These are phyloP conservation scores for Acleris cristana DNA, from an alignment of 2,888 invertebrate species.

Conservation along the genomic window DNA sequence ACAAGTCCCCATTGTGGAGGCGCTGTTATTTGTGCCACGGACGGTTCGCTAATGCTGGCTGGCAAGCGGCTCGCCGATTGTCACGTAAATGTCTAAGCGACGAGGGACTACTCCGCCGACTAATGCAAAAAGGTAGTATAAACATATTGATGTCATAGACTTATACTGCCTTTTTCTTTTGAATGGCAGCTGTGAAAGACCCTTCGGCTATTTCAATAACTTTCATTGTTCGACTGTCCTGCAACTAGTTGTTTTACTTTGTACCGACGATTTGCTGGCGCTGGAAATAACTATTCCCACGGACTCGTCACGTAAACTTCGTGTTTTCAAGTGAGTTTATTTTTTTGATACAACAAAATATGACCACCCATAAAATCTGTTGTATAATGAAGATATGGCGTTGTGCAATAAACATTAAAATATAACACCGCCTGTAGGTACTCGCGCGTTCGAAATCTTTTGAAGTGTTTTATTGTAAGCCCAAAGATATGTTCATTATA, in stretches of 20 bases:
- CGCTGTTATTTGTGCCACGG: slow-evolving; percentile 61
- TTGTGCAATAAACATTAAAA: slow-evolving; percentile 32
- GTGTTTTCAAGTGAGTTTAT: slow-evolving; percentile 6
- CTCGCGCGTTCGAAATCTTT: slow-evolving; percentile 37
- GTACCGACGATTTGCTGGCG: slow-evolving; percentile 15
- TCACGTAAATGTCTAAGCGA: slow-evolving; percentile 60
- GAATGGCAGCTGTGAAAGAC: slow-evolving; percentile 45
- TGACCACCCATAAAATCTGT: slow-evolving; percentile 30
- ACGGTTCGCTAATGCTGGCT: slow-evolving; percentile 46
- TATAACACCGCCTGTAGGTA: slow-evolving; percentile 25
- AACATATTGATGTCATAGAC: no score
- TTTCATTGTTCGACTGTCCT: slow-evolving; percentile 32
- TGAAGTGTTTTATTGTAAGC: slow-evolving; percentile 48
- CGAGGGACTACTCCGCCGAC: slow-evolving; percentile 45
- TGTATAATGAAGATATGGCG: slow-evolving; percentile 20
- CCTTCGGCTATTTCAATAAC: slow-evolving; percentile 40
- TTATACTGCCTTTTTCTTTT: no score
- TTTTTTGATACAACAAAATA: slow-evolving; percentile 8
- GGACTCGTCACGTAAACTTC: slow-evolving; percentile 27
- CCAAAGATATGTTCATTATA: slow-evolving; percentile 55
- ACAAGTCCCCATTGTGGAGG: slow-evolving; percentile 62
- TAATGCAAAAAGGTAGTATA: no score
- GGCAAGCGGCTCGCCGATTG: slow-evolving; percentile 47
- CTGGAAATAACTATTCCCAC: slow-evolving; percentile 25
- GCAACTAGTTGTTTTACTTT: slow-evolving; percentile 32